Conservation (phyloP, 2,888 invertebrate species). For the Rapana venosa region DNA sequence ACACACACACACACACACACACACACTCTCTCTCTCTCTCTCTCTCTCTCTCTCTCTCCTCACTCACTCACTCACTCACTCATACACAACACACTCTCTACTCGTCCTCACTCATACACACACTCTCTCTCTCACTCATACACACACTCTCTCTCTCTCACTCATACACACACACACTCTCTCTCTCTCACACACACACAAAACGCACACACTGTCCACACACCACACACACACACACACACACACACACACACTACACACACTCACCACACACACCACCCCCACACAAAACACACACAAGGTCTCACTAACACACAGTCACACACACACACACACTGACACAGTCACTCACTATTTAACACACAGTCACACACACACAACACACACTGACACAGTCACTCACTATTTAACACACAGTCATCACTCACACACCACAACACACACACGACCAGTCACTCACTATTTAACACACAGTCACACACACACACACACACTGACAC, state of each 20-base stretch:
- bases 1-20: slow-evolving; percentile 12
- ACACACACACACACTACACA: no score
- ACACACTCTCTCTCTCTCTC: background rate
- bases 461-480: no score
- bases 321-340: background rate
- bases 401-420: background rate
- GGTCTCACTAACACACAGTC: background rate
- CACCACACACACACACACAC: no score
- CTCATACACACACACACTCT: background rate
- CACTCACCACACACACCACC: no score
- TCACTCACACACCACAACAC: background rate
- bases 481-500: slow-evolving; percentile 6
- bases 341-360: background rate
- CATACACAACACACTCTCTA: background rate
- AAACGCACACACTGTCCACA: no score
- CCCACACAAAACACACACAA: background rate
- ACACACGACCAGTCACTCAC: background rate
- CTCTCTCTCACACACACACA: background rate
- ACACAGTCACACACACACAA: background rate
- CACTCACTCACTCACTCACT: background rate
- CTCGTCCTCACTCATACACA: background rate
- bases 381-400: background rate
- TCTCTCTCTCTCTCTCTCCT: background rate
- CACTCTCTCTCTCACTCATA: background rate
- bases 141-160: background rate